Percentiles rank a stretch among this genome's conserved stretches.
phyloP scores from a whole-genome alignment of 2,797 vertebrate genomes.

The Pteronotus mesoamericanus region DNA sequence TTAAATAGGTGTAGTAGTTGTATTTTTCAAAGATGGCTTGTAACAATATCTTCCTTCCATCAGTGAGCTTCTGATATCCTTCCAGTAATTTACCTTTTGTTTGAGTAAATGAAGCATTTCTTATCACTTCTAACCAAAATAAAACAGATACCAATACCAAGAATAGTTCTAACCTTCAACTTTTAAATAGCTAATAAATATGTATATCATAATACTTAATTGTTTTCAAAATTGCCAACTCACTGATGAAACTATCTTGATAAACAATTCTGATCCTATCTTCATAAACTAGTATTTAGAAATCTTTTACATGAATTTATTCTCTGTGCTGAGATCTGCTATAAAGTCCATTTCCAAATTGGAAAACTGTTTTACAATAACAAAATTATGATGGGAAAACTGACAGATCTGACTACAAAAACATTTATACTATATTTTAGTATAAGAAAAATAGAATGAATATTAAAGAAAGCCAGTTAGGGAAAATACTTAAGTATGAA shows the following conservation, averaged over 20 bases:
- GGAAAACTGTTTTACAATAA: neutral
- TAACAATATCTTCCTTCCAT: neutral
- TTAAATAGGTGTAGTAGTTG: neutral
- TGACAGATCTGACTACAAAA: neutral
- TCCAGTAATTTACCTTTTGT: neutral
- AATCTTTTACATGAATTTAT: neutral
- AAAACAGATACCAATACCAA: neutral
- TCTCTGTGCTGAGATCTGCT: neutral
- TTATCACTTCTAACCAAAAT: neutral
- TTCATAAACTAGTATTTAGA: neutral
- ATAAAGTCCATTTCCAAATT: conserved; percentile 17
- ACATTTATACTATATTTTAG: neutral
- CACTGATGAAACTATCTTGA: neutral
- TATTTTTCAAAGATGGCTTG: neutral
- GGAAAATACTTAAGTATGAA: neutral
- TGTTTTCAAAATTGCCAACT: neutral
- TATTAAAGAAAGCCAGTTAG: neutral
- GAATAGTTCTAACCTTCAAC: neutral
- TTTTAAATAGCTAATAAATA: neutral
- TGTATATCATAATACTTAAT: neutral
- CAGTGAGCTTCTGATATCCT: neutral
- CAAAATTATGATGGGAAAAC: neutral
- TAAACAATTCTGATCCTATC: neutral
- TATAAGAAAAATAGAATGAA: neutral
- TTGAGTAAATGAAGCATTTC: neutral